A percentile compares a stretch with the other conserved stretches of the same genome.
Conservation (phyloP, 2,888 invertebrate species). For the Hydrotaea cyrtoneurina region DNA sequence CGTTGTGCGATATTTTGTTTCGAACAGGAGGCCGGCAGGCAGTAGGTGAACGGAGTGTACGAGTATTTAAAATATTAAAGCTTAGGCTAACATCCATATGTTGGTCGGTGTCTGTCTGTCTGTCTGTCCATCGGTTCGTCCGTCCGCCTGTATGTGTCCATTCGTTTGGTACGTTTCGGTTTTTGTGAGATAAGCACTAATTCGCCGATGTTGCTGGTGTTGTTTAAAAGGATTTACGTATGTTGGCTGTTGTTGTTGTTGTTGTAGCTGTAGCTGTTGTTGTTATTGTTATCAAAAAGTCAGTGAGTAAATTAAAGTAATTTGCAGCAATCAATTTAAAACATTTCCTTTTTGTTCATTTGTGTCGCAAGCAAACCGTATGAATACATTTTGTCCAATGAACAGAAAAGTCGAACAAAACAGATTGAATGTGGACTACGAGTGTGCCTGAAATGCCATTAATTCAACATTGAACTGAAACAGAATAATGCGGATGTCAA, state of each 20-base stretch:
- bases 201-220: constrained; percentile 57
- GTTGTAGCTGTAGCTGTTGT: neutral
- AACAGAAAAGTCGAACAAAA: neutral
- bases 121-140: constrained; percentile 37
- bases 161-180: constrained; percentile 39
- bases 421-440: neutral
- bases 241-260: neutral
- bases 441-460: no score
- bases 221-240: constrained; percentile 58
- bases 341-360: constrained; percentile 38
- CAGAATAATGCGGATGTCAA: no score
- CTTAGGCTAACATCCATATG: constrained; percentile 52
- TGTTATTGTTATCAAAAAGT: constrained; percentile 63
- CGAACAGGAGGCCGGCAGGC: constrained; percentile 21
- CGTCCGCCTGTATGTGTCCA: constrained; percentile 28
- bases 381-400: neutral
- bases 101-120: constrained; percentile 38
- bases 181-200: constrained; percentile 66
- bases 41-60: constrained; percentile 29
- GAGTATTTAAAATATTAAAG: constrained; percentile 62
- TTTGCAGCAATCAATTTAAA: constrained; percentile 66
- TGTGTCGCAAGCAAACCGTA: neutral
- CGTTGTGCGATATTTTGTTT: constrained; percentile 8
- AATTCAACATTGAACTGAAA: no score
- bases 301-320: constrained; percentile 66